These are phyloP conservation scores for Dermochelys coriacea DNA, from an alignment of 2,797 vertebrate species.

Conservation along the genomic window DNA sequence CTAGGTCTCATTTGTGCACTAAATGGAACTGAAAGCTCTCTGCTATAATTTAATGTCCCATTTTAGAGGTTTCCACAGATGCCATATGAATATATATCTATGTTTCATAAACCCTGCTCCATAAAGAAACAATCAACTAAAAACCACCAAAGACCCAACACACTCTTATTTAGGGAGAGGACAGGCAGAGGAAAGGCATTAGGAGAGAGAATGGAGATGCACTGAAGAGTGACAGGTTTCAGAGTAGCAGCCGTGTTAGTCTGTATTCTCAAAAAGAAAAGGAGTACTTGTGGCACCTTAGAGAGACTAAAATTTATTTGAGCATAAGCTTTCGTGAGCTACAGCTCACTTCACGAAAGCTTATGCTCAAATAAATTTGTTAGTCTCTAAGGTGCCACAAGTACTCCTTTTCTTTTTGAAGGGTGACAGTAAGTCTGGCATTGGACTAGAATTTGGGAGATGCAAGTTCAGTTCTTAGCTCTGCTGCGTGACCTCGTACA, in stretches of 20 bases:
- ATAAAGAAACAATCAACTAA: not conserved
- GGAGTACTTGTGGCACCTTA: too few relatives aligned
- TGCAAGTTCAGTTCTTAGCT: not conserved
- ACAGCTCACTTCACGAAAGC: too few relatives aligned
- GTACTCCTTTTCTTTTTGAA: too few relatives aligned
- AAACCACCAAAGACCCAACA: not conserved
- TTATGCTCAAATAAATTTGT: too few relatives aligned
- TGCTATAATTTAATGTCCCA: constrained; percentile 12
- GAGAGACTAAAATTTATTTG: too few relatives aligned
- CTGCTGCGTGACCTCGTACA: not conserved
- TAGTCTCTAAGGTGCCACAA: too few relatives aligned
- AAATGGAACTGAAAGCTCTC: constrained; percentile 5
- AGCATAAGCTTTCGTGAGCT: too few relatives aligned
- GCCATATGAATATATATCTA: not conserved
- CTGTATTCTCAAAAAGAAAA: too few relatives aligned
- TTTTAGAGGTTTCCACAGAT: constrained; percentile 38
- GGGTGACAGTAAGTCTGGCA: not conserved
- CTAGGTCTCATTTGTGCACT: not conserved
- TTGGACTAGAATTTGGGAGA: not conserved
- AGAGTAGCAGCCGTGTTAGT: too few relatives aligned
- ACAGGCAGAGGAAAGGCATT: not conserved
- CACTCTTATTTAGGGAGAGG: not conserved
- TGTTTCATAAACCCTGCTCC: not conserved
- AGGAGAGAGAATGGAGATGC: not conserved
- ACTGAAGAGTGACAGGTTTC: too few relatives aligned